These are phyloP conservation scores for Drosophila anomelani DNA, from an alignment of 2,888 invertebrate species.

Conservation along the genomic window DNA sequence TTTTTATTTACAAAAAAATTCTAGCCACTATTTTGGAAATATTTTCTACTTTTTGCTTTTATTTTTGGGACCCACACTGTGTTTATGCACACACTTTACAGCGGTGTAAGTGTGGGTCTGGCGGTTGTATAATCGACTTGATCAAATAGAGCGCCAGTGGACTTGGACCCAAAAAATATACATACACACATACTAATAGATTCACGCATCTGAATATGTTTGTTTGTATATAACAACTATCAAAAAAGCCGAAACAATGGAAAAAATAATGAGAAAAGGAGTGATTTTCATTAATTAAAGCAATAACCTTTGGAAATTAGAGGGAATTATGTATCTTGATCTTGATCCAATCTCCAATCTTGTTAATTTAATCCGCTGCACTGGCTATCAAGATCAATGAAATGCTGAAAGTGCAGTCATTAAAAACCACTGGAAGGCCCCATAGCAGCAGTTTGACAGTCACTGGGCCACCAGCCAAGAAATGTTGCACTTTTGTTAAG, in stretches of 20 bases:
- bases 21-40: neutral
- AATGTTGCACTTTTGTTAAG: slow-evolving; percentile 10
- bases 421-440: neutral
- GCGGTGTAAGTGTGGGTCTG: slow-evolving; percentile 10
- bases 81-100: slow-evolving; percentile 13
- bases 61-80: slow-evolving; percentile 2
- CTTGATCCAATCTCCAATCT: neutral
- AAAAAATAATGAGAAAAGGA: slow-evolving; percentile 9
- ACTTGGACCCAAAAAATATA: slow-evolving; percentile 24
- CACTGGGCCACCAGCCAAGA: slow-evolving; percentile 18
- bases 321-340: slow-evolving; percentile 6
- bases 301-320: slow-evolving; percentile 1
- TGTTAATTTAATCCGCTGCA: neutral
- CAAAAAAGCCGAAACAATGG: slow-evolving; percentile 7
- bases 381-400: slow-evolving; percentile 9
- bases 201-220: neutral
- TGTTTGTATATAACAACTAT: slow-evolving; percentile 7
- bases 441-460: neutral
- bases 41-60: neutral
- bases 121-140: slow-evolving; percentile 46
- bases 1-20: neutral
- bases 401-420: neutral
- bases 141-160: slow-evolving; percentile 40
- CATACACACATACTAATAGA: neutral
- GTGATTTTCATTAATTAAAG: slow-evolving; percentile 3